Evolutionary conservation across 2,888 invertebrate genomes (phyloP).

Genomic region (Cremastinae sp.): DNA sequence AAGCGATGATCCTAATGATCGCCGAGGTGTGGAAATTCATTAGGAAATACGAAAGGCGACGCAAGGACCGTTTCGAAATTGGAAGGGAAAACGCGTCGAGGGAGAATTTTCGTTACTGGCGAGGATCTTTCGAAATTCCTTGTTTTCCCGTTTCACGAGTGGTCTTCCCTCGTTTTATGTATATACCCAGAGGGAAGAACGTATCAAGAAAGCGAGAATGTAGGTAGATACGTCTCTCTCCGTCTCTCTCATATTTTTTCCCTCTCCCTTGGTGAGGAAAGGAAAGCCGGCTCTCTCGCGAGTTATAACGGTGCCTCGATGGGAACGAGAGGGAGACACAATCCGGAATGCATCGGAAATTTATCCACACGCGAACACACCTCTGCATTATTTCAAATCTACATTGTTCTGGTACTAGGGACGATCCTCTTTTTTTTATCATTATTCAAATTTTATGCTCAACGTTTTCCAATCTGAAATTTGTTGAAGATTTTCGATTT

Average conservation of each 20-base stretch:
- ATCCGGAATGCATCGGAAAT: slow-evolving; percentile 38
- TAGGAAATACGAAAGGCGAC: slow-evolving; percentile 40
- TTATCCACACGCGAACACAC: slow-evolving; percentile 3
- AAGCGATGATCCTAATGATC: slow-evolving; percentile 34
- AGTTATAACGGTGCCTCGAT: slow-evolving; percentile 55
- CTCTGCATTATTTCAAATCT: background rate
- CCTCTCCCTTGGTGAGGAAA: slow-evolving; percentile 39
- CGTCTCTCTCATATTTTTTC: slow-evolving; percentile 4
- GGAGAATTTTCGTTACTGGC: background rate
- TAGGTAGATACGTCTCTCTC: slow-evolving; percentile 22
- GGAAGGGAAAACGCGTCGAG: background rate
- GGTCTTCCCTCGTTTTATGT: background rate
- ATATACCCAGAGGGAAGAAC: slow-evolving; percentile 44
- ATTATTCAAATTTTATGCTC: no score
- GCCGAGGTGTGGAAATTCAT: background rate
- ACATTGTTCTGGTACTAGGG: background rate
- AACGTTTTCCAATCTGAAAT: no score
- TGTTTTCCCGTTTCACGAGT: slow-evolving; percentile 49
- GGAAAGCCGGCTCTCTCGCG: slow-evolving; percentile 46
- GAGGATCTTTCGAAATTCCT: slow-evolving; percentile 51
- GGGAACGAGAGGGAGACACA: slow-evolving; percentile 19
- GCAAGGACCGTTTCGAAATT: slow-evolving; percentile 7
- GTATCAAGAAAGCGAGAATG: slow-evolving; percentile 56
- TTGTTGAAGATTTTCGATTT: no score
- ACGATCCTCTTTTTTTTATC: background rate